Evolutionary conservation across 2,113 vertebrate species (phyloP), one percentile per base, ranked within the genome.

Genomic region (Sapayoa aenigma): DNA sequence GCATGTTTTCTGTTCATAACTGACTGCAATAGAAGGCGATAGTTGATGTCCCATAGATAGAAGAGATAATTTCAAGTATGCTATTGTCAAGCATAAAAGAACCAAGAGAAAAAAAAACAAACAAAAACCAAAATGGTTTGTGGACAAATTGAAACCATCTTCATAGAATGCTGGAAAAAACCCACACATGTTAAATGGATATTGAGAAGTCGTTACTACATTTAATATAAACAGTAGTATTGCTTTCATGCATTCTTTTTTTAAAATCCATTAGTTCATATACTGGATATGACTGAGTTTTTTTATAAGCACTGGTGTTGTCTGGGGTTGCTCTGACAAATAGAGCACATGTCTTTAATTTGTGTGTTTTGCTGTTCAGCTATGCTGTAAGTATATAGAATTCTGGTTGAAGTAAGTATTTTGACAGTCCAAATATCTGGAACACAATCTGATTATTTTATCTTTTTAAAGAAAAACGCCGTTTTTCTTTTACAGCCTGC

Each of bases 171-270:
- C n/a, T 80, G 37, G 46, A 44, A 84, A 87, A 72, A 63, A 20
- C 5, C 37, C 37, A 62, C 22, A 18, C 16, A 60, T 30, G 4
- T 76, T 90, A 81, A 84, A 84, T 75, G 42, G 37, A 87, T 79
- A 66, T 41, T 65, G 72, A 87, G 72, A 74, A 81, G 79, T 39
- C 77, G 74, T 81, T 81, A 85, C n/a, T 77, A 68, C n/a, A 59
- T 91, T 78, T 73, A 85, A 77, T 82, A 91, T 85, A 85, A 95
- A 91, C 59, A 91, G 55, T 68, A 88, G 47, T 77, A 91, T 68
- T 81, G 30, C 79, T 88, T 81, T 82, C 53, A 62, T 58, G 58
- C 27, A 52, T 24, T 17, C 78, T 55, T 69, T 75, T 72, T 74
- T 19, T 33, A 9, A 83, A 87, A 39, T 76, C 25, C 53, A 65